Evolutionary conservation across 2,113 vertebrate genomes (phyloP).

Genomic region (Oryzias celebensis): DNA sequence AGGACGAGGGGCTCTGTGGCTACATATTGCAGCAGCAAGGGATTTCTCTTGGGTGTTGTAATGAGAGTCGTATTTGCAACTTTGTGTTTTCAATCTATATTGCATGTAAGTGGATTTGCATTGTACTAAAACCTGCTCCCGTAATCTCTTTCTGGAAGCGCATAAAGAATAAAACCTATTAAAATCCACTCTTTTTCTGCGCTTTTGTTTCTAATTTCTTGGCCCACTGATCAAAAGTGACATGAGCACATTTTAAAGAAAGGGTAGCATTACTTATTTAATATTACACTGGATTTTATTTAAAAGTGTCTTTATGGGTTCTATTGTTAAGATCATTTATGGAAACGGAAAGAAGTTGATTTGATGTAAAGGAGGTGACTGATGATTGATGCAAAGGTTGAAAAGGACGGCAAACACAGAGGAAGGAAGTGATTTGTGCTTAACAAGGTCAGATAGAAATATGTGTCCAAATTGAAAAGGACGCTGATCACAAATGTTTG

Average conservation of each 20-base stretch:
- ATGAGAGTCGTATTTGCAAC: slow-evolving; percentile 37
- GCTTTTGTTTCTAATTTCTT: slow-evolving; percentile 6
- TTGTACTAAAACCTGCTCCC: too few species aligned
- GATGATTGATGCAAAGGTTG: slow-evolving; percentile 6
- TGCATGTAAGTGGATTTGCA: too few species aligned
- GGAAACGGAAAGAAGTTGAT: slow-evolving; percentile 7
- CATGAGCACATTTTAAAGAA: not conserved
- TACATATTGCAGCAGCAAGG: slow-evolving; percentile 12
- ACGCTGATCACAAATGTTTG: slow-evolving; percentile 4
- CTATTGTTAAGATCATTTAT: slow-evolving; percentile 17
- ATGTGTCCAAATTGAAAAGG: slow-evolving; percentile 1
- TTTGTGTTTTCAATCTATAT: slow-evolving; percentile 13
- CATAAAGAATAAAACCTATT: not conserved
- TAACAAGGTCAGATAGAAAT: slow-evolving; percentile 6
- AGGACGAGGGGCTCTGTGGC: slow-evolving; percentile 42
- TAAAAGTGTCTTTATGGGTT: slow-evolving; percentile 12
- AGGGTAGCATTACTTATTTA: not conserved
- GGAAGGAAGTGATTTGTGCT: slow-evolving; percentile 3
- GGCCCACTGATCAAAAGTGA: not conserved
- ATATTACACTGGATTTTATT: not conserved
- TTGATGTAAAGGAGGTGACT: slow-evolving; percentile 17
- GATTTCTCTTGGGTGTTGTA: slow-evolving; percentile 47
- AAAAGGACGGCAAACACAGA: slow-evolving; percentile 1
- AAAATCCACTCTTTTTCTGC: not conserved
- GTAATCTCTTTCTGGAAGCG: not conserved